Conservation (phyloP, 1,140 invertebrate species). For the Bombus consobrinus region DNA sequence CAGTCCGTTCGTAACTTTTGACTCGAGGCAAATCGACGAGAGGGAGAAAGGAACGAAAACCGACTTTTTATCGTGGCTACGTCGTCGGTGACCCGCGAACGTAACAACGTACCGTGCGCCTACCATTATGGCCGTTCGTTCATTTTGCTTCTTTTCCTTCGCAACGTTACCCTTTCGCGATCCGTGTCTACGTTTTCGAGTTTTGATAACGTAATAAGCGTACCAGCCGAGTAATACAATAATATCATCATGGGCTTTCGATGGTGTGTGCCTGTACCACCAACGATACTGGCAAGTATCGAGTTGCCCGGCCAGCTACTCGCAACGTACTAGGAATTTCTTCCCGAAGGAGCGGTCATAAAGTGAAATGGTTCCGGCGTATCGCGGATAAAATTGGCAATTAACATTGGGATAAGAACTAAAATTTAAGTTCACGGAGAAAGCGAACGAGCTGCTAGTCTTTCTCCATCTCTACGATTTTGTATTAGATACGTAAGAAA, state of each 20-base stretch:
- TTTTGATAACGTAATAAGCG: constrained; percentile 27
- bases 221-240: background rate
- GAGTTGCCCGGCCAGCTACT: background rate
- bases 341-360: background rate
- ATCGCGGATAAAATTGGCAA: background rate
- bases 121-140: background rate
- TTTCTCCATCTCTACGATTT: background rate
- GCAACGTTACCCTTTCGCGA: background rate
- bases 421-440: background rate
- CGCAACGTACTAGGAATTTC: background rate
- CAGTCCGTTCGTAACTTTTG: constrained; percentile 79
- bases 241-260: background rate
- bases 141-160: background rate
- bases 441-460: background rate
- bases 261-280: background rate
- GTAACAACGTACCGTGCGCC: constrained; percentile 24
- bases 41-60: constrained; percentile 61
- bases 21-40: constrained; percentile 67
- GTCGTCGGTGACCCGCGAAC: constrained; percentile 62
- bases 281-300: background rate
- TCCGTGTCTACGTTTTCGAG: background rate
- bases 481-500: too few relatives aligned
- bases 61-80: constrained; percentile 59
- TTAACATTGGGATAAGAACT: background rate
- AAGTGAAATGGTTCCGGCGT: background rate